phyloP scores from a whole-genome alignment of 2,888 invertebrate genomes.

The Rhagonycha fulva region DNA sequence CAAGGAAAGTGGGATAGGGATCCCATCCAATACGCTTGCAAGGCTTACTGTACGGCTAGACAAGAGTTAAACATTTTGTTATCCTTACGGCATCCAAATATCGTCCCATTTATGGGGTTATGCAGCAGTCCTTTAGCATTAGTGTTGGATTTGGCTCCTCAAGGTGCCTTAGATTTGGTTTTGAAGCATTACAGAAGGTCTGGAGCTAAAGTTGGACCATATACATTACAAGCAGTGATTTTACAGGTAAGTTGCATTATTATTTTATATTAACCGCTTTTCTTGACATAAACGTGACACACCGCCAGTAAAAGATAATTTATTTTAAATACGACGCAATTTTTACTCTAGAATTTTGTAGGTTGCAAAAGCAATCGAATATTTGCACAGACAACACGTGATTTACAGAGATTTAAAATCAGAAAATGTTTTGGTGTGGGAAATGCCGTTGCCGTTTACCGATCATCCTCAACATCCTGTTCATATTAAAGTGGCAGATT shows the following conservation, averaged over 20 bases:
- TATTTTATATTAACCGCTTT: no score
- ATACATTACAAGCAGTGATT: constrained; percentile 82
- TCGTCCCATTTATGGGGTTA: constrained; percentile 89
- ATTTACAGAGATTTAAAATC: constrained; percentile 94
- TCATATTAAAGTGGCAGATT: constrained; percentile 95
- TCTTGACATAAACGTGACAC: neutral
- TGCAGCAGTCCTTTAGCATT: constrained; percentile 88
- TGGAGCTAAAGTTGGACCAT: constrained; percentile 80
- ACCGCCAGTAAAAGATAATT: neutral
- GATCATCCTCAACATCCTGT: constrained; percentile 70
- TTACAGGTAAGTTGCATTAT: constrained; percentile 67
- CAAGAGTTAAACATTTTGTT: constrained; percentile 90
- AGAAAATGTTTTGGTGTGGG: constrained; percentile 98
- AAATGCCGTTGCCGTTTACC: constrained; percentile 81
- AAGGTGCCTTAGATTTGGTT: constrained; percentile 85
- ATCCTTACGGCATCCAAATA: constrained; percentile 86
- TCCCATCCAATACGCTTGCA: constrained; percentile 88
- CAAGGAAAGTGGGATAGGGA: constrained; percentile 93
- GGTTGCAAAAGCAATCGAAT: constrained; percentile 92
- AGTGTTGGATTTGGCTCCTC: constrained; percentile 88
- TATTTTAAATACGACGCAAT: neutral
- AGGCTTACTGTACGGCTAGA: constrained; percentile 94
- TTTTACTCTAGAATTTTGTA: constrained; percentile 53
- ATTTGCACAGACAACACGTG: constrained; percentile 89
- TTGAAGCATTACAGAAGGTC: constrained; percentile 84